These are phyloP conservation scores for Allolobophora icterica DNA, from an alignment of 2,888 invertebrate genomes.

Conservation along the genomic window DNA sequence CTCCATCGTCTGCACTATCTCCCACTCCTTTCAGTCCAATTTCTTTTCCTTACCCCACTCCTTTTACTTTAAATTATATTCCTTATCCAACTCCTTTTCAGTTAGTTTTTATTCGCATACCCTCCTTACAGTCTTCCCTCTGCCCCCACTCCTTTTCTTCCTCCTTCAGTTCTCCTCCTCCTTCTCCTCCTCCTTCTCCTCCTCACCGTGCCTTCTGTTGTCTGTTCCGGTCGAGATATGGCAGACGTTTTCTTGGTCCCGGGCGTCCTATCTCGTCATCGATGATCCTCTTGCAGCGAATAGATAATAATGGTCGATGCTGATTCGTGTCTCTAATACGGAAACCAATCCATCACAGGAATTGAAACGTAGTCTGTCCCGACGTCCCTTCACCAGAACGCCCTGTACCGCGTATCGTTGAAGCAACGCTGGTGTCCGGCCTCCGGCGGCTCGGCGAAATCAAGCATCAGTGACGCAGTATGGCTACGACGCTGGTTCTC, in stretches of 20 bases:
- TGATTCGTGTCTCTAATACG: background rate
- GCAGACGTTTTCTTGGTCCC: background rate
- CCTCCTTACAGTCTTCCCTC: too few relatives aligned
- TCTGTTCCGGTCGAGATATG: background rate
- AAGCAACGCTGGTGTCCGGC: too few relatives aligned
- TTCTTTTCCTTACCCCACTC: too few relatives aligned
- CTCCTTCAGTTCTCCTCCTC: background rate
- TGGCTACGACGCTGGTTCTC: too few relatives aligned
- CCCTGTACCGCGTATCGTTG: background rate
- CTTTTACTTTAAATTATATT: too few relatives aligned
- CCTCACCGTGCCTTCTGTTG: background rate
- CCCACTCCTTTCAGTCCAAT: too few relatives aligned
- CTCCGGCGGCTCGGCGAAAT: too few relatives aligned
- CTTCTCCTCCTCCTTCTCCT: background rate
- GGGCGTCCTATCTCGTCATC: background rate
- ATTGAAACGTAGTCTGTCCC: background rate
- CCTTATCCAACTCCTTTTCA: too few relatives aligned
- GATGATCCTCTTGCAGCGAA: background rate
- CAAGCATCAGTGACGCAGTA: too few relatives aligned
- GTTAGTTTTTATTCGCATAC: too few relatives aligned
- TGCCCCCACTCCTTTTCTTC: too few relatives aligned
- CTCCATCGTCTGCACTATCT: too few relatives aligned
- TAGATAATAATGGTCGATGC: background rate
- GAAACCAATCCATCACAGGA: background rate
- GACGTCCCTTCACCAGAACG: background rate